These are phyloP conservation scores for Lophochroa leadbeateri DNA, from an alignment of 2,113 vertebrate genomes.

Conservation along the genomic window DNA sequence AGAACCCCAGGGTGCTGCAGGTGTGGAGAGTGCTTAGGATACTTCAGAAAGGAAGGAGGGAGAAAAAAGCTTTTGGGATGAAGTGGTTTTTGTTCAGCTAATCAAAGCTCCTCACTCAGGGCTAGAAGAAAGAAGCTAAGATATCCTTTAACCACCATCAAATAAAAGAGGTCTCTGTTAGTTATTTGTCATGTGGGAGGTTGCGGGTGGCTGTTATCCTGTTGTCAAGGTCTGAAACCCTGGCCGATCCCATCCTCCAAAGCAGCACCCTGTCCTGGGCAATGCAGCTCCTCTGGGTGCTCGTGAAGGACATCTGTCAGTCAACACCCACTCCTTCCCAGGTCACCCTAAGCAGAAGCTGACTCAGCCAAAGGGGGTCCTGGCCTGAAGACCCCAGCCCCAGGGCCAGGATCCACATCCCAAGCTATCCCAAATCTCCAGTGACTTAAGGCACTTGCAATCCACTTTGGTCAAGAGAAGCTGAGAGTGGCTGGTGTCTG, in stretches of 20 bases:
- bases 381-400: neutral
- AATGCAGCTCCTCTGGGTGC: neutral
- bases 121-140: neutral
- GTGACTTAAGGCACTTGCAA: rapidly evolving
- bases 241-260: rapidly evolving
- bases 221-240: neutral
- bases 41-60: constrained; percentile 27
- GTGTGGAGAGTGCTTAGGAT: constrained; percentile 9
- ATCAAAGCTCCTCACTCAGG: neutral
- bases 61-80: constrained; percentile 8
- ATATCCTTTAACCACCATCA: neutral
- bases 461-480: neutral
- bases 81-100: constrained; percentile 23
- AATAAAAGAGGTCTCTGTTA: neutral
- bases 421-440: neutral
- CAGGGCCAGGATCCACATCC: neutral
- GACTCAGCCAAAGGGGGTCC: no score
- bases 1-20: constrained; percentile 54
- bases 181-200: rapidly evolving
- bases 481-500: neutral
- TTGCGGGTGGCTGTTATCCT: neutral
- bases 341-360: neutral
- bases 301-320: neutral
- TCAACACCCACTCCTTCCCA: neutral
- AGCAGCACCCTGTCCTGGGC: neutral